Percentiles rank a stretch among this genome's conserved stretches.
These are phyloP conservation scores for Acrocephalus kingi DNA, from an alignment of 2,113 vertebrate genomes.

Conservation along the genomic window DNA sequence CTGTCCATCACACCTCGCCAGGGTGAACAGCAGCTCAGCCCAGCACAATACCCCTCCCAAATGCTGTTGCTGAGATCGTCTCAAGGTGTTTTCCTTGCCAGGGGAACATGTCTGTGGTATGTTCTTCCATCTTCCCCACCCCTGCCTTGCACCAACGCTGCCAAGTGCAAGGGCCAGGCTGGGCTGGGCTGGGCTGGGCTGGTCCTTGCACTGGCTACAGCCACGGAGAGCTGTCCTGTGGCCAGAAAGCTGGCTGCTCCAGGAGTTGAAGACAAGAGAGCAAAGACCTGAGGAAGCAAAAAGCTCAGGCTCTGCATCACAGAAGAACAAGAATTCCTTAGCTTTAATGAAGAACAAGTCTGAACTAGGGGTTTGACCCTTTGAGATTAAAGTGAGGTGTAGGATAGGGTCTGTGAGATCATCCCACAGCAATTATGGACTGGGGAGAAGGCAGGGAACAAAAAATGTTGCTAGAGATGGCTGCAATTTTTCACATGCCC, in stretches of 20 bases:
- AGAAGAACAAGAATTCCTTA: not conserved
- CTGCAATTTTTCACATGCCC: not conserved
- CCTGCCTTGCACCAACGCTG: accelerated
- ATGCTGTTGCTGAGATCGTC: not conserved
- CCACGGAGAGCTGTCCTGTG: not conserved
- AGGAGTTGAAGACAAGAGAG: not conserved
- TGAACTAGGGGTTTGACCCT: not conserved
- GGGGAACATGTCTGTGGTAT: not conserved
- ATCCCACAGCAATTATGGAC: not conserved
- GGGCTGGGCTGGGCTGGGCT: not conserved
- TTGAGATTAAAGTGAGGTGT: not conserved
- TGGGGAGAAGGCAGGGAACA: not conserved
- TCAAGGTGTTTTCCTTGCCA: accelerated
- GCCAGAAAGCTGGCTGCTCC: not conserved
- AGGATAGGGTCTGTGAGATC: not conserved
- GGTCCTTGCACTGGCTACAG: not conserved
- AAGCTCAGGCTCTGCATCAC: not conserved
- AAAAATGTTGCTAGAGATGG: not conserved
- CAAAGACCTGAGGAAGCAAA: not conserved
- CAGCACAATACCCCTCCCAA: not conserved
- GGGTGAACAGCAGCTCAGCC: not conserved
- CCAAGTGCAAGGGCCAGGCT: not conserved
- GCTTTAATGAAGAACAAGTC: not conserved
- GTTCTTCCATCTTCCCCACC: not conserved
- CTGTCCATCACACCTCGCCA: accelerated